Evolutionary conservation across 1,140 invertebrate genomes (phyloP).

Genomic region (Pogonognathellus flavescens): DNA sequence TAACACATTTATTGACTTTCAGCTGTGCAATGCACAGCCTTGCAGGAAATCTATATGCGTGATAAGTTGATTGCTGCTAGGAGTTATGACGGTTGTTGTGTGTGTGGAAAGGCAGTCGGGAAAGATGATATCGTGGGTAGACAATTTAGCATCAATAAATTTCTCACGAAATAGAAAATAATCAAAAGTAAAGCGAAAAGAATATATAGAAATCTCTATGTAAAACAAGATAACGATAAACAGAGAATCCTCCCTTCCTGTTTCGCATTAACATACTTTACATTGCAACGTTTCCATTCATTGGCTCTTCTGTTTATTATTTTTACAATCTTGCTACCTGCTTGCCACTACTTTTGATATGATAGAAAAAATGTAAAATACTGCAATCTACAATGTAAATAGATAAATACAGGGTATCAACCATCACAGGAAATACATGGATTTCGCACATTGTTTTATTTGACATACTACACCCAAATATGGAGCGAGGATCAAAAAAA

Average conservation of each 20-base stretch:
- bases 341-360: not conserved
- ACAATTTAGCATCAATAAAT: conserved; percentile 29
- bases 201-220: not conserved
- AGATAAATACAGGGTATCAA: not conserved
- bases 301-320: too few relatives aligned
- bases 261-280: not conserved
- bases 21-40: not conserved
- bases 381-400: not conserved
- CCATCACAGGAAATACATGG: not conserved
- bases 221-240: not conserved
- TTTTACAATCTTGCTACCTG: not conserved
- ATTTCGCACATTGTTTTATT: conserved; percentile 36
- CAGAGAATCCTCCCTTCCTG: conserved; percentile 7
- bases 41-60: conserved; percentile 18
- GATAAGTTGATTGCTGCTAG: conserved; percentile 26
- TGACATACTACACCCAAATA: conserved; percentile 28
- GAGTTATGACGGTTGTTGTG: not conserved
- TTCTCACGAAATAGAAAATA: conserved; percentile 5
- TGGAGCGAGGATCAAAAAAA: conserved; percentile 18
- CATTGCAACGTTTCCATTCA: too few relatives aligned
- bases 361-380: conserved; percentile 11
- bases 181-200: conserved; percentile 15
- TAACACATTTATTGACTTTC: not conserved
- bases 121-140: conserved; percentile 36
- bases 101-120: not conserved